Evolutionary conservation across 2,797 vertebrate species (phyloP).

Genomic region (Esox lucius): DNA sequence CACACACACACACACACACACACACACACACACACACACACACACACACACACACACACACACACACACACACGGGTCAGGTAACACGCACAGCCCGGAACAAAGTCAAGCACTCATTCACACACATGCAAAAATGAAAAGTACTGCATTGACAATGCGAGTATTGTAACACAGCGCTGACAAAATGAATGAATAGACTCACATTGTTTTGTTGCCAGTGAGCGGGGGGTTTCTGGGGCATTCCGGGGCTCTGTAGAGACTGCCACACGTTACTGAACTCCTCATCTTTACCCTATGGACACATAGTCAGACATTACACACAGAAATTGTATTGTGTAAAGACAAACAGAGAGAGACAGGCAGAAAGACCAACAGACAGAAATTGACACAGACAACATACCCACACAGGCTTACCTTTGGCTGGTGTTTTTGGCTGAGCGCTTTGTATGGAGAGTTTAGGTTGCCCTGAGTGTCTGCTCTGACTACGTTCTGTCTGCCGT

Average conservation of each 20-base stretch:
- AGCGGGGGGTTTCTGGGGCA: slow-evolving; percentile 77
- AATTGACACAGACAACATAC: background rate
- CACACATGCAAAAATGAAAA: too few species aligned
- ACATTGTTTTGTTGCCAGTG: slow-evolving; percentile 83
- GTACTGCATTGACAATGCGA: background rate
- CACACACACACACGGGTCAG: background rate
- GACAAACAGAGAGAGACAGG: background rate
- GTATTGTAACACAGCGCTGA: background rate
- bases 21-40: background rate
- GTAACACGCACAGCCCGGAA: background rate
- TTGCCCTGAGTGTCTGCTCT: slow-evolving; percentile 77
- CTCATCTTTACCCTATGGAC: slow-evolving; percentile 69
- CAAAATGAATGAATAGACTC: slow-evolving; percentile 41
- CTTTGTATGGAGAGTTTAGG: slow-evolving; percentile 76
- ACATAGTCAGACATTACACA: background rate
- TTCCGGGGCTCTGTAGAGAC: slow-evolving; percentile 82
- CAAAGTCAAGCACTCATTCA: background rate
- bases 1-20: background rate
- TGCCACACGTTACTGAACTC: slow-evolving; percentile 93
- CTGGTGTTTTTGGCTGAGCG: slow-evolving; percentile 75
- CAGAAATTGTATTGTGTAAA: background rate
- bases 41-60: background rate
- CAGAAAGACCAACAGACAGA: background rate
- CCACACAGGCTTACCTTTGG: slow-evolving; percentile 68
- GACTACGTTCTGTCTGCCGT: slow-evolving; percentile 75